phyloP scores from a whole-genome alignment of 2,888 invertebrate species.

The Microplitis deprimator region DNA sequence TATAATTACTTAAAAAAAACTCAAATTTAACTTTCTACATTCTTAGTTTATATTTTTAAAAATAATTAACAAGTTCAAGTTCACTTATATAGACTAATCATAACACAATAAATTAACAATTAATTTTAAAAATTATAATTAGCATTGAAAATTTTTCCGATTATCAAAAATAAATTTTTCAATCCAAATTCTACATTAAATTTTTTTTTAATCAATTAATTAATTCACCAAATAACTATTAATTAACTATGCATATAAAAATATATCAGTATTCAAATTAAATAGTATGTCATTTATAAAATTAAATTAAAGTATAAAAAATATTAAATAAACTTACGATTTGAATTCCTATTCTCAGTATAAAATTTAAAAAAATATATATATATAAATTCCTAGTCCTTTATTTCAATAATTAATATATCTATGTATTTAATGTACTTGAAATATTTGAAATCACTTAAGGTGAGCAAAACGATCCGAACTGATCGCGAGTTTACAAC shows the following conservation, averaged over 20 bases:
- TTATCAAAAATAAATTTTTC: background rate
- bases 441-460: slow-evolving; percentile 29
- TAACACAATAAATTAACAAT: background rate
- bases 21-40: background rate
- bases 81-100: background rate
- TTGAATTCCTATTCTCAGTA: background rate
- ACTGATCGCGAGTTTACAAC: slow-evolving; percentile 64
- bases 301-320: background rate
- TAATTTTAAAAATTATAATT: background rate
- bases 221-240: background rate
- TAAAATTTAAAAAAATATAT: background rate
- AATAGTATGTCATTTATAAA: no score
- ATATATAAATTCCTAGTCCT: background rate
- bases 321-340: background rate
- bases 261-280: background rate
- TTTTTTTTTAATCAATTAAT: background rate
- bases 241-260: background rate
- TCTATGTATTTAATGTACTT: background rate
- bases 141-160: no score
- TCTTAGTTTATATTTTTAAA: background rate
- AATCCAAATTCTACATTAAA: background rate
- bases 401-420: background rate
- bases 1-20: background rate
- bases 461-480: slow-evolving; percentile 54
- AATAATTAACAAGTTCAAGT: background rate